A percentile compares a stretch with the other conserved stretches of the same genome.
These are phyloP conservation scores for Gymnocypris eckloni DNA, from an alignment of 2,797 vertebrate species.

Conservation along the genomic window DNA sequence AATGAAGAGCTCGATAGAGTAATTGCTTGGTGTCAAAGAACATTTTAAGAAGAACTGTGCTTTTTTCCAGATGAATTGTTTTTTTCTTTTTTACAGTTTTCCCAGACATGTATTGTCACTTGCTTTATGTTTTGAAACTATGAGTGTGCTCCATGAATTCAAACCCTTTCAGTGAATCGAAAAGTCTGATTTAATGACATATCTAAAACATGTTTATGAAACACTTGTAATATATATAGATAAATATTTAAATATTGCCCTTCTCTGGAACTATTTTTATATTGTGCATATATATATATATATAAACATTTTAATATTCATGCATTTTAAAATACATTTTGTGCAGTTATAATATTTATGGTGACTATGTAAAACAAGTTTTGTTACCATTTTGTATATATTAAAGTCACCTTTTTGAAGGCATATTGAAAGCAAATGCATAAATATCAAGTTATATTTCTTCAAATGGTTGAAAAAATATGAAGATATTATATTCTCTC, in stretches of 20 bases:
- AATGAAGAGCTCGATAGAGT: constrained; percentile 35
- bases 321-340: neutral
- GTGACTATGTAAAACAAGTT: neutral
- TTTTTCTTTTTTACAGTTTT: neutral
- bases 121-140: neutral
- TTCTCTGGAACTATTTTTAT: neutral
- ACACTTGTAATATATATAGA: neutral
- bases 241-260: neutral
- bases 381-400: neutral
- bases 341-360: neutral
- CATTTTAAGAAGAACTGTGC: neutral
- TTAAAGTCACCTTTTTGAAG: neutral
- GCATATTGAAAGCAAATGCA: neutral
- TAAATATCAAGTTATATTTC: neutral
- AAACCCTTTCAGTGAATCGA: neutral
- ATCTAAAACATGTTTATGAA: neutral
- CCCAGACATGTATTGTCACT: neutral
- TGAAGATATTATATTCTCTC: neutral
- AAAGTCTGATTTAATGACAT: neutral
- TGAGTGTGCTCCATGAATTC: neutral
- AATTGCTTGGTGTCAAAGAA: constrained; percentile 41
- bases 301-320: too few relatives aligned
- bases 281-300: neutral
- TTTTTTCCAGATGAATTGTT: constrained; percentile 4
- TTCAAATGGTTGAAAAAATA: neutral